phyloP scores from a whole-genome alignment of 1,140 invertebrate species.

The Lanistes nyassanus region DNA sequence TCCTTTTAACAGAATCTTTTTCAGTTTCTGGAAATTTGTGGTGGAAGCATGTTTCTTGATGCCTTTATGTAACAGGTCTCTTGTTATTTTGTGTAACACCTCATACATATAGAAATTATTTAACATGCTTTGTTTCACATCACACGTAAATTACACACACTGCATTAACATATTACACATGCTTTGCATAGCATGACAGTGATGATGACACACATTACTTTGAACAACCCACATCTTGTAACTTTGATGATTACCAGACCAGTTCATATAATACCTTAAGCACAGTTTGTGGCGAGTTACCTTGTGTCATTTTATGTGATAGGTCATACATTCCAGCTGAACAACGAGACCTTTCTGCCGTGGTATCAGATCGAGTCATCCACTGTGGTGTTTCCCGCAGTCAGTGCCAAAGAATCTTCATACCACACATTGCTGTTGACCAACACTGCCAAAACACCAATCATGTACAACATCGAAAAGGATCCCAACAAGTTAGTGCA shows the following conservation, averaged over 20 bases:
- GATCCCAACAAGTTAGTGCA: conserved; percentile 48
- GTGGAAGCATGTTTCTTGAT: no score
- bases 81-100: no score
- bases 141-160: no score
- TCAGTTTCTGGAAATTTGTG: no score
- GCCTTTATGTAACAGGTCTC: no score
- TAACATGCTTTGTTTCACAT: no score
- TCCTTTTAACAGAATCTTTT: no score
- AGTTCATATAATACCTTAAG: background rate
- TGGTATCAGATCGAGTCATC: conserved; percentile 45
- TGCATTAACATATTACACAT: no score
- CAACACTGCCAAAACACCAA: conserved; percentile 61
- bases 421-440: conserved; percentile 59
- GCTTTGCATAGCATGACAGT: no score
- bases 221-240: no score
- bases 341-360: conserved; percentile 64
- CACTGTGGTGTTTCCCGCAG: conserved; percentile 60
- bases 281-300: background rate
- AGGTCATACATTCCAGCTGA: conserved; percentile 65
- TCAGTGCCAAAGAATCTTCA: conserved; percentile 58
- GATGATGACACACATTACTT: no score
- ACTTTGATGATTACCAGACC: background rate
- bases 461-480: conserved; percentile 58
- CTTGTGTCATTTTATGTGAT: background rate
- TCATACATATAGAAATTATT: no score